Evolutionary conservation across 2,797 vertebrate genomes (phyloP).

Genomic region (Rhinoraja longicauda): DNA sequence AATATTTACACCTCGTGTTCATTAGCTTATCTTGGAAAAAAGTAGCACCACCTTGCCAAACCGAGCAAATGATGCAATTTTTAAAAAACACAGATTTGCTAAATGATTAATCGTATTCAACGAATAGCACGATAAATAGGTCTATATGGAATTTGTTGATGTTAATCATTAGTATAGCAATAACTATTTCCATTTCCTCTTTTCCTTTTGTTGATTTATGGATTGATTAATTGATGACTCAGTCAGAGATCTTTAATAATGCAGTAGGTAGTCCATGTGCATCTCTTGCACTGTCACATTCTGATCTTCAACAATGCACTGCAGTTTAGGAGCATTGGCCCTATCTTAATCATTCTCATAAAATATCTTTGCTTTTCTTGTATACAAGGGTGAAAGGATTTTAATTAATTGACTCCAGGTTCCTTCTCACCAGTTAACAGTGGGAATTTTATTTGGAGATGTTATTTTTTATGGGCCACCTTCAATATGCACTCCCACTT

Average conservation of each 20-base stretch:
- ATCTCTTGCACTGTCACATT: not conserved
- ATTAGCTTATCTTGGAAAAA: not conserved
- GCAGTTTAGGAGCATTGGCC: too few species aligned
- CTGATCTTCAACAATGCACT: too few species aligned
- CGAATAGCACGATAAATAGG: not conserved
- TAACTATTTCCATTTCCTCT: not conserved
- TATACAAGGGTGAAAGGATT: too few species aligned
- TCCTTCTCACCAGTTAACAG: too few species aligned
- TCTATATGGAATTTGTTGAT: not conserved
- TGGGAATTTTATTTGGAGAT: not conserved
- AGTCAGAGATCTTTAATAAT: not conserved
- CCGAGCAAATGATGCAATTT: not conserved
- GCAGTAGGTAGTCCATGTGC: not conserved
- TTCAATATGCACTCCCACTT: not conserved
- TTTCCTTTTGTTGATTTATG: not conserved
- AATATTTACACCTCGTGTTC: not conserved
- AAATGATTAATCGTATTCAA: not conserved
- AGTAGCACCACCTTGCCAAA: not conserved
- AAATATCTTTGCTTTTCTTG: too few species aligned
- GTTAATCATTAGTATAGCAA: not conserved
- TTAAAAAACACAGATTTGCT: not conserved
- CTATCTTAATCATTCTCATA: too few species aligned
- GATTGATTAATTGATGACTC: not conserved
- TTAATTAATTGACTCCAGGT: too few species aligned
- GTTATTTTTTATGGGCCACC: not conserved